Evolutionary conservation across 2,113 vertebrate genomes (phyloP), one percentile per base, ranked within the genome.

Genomic region (Meriones unguiculatus): DNA sequence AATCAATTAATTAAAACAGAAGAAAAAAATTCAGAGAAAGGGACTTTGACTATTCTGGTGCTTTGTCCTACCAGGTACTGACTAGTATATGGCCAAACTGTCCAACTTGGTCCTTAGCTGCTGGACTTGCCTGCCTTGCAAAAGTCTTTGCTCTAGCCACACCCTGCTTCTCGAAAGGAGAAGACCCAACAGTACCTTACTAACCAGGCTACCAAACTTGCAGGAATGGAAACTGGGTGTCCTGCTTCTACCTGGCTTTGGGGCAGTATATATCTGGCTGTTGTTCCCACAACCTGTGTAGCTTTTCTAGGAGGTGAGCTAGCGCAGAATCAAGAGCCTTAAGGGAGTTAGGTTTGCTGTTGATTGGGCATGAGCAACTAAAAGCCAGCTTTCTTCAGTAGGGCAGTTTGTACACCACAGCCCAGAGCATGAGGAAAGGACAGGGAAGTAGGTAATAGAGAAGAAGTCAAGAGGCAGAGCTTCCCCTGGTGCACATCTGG

Each of bases 251-350:
- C 7, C 20, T 92, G 65, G 52, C 76, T 90, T 7, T 75, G 65
- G n/a, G 46, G 24, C 62, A 94, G n/a, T 97, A 75, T 94, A 67
- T 93, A 77, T 38, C 41, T 50, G 82, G 54, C 76, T 90, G 28
- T 59, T n/a, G 81, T 13, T 86, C 67, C 28, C 20, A 75, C 3
- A 67, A 24, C 46, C 75, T 95, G 24, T 87, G 18, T 95, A 69
- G n/a, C 52, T 95, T 97, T 54, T 94, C 38, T 24, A 80, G 69
- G 50, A 91, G 59, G 70, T 89, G 82, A 93, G 28, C 41, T 4
- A 1, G n/a, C 50, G 20, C 41, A 91, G 84, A 70, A 75, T 75
- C 64, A 90, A 76, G 15, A 46, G 9, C n/a, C 32, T 22, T 72
- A 46, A 80, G 52, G 86, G 32, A 91, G 80, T 89, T 5, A 11